Conservation (phyloP, 2,888 invertebrate species). For the Leuctra nigra region DNA sequence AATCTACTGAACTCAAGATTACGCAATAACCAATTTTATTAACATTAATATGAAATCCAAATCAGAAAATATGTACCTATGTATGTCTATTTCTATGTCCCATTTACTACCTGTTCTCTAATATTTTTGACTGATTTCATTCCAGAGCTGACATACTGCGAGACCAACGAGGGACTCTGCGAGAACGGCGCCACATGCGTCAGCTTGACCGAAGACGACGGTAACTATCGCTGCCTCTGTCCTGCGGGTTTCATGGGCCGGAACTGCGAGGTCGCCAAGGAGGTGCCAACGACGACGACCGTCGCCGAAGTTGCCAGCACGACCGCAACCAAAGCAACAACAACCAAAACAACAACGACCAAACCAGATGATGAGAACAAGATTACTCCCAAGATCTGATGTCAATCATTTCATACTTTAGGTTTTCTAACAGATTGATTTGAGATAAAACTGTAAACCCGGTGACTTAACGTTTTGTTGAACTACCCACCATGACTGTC, state of each 20-base stretch:
- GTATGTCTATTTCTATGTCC: too few species aligned
- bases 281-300: constrained; percentile 28
- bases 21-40: too few species aligned
- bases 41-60: too few species aligned
- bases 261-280: constrained; percentile 55
- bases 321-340: constrained; percentile 2
- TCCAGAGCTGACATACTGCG: constrained; percentile 76
- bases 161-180: constrained; percentile 65
- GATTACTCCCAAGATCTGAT: not conserved
- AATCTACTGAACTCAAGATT: too few species aligned
- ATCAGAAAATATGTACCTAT: too few species aligned
- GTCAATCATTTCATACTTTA: too few species aligned
- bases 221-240: constrained; percentile 68
- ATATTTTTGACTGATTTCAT: too few species aligned
- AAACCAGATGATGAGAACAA: not conserved
- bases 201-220: constrained; percentile 69
- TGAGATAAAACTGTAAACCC: too few species aligned
- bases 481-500: too few species aligned
- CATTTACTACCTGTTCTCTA: too few species aligned
- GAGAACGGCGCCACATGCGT: constrained; percentile 76
- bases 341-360: not conserved
- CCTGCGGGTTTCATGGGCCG: constrained; percentile 67
- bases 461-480: too few species aligned
- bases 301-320: constrained; percentile 15
- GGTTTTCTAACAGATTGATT: too few species aligned